Evolutionary conservation across 2,888 invertebrate species (phyloP), one percentile per base, ranked within the genome.

Genomic region (Polietes domitor): DNA sequence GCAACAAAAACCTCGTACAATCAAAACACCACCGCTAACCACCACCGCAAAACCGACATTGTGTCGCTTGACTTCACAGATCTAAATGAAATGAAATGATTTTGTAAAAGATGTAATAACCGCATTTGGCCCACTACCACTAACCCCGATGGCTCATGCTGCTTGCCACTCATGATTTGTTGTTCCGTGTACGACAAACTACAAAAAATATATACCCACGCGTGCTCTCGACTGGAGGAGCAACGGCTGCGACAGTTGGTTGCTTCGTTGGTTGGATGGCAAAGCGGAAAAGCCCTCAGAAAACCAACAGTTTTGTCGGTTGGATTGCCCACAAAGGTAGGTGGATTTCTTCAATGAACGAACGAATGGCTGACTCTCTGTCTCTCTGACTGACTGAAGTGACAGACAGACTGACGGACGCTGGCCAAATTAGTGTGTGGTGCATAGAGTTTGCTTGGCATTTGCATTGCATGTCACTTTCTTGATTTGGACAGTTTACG

Each of bases 11-110:
- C 15, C 47, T 47, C 47, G 47, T 47, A 47, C 3, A 47, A 47
- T 47, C n/a, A 12, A 12, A 47, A 9, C 15, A 15, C 58, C 58
- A 58, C 58, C 24, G 26, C 32, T 12, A 17, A 4, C 19, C 7
- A 65, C 12, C 37, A 47, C 47, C 15, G n/a, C 47, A 47, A 47
- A 15, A 47, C 47, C n/a, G 47, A 47, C 47, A 47, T 19, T 37
- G 21, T 37, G 65, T 41, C 68, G 68, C 41, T 68, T 41, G 43
- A 63, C 77, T 82, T 73, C 37, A n/a, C n/a, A 80, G 77, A 77
- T 75, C 28, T 63, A 74, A 79, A 53, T 73, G 19, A 74, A 79
- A 53, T 73, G 19, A 74, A 75, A 72, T 47, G 55, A 80, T 65
- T 72, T 76, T 10, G 21, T 50, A 53, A 80, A 80, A 61, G 41